Evolutionary conservation across 2,888 invertebrate species (phyloP), one percentile per base, ranked within the genome.

Genomic region (Nomada fucata): DNA sequence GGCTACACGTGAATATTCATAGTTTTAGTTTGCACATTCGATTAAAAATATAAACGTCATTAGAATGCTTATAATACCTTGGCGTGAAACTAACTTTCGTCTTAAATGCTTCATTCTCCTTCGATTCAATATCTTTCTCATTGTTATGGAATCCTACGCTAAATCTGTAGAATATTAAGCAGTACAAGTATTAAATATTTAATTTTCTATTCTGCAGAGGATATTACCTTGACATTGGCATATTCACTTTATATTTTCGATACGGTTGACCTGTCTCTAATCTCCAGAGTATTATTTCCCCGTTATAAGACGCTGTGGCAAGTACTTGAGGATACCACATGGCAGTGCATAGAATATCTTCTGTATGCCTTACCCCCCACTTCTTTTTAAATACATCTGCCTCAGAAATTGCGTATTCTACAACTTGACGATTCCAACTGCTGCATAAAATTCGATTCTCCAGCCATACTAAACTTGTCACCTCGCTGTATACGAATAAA

Each of bases 261-360:
- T 96, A 97, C 0, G 97, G 96, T 91, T 97, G 96, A 0, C 97
- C 97, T 0, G 97, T 97, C 94, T 97, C 97, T 74, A 97, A 94
- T 86, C 96, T 96, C 97, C 98, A 98, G 85, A 98, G 95, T 36
- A 97, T 94, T 65, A 98, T 94, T 93, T 97, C 97, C 0, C 98
- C 98, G 88, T 96, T 96, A 92, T 97, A 97, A 15, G 96, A 96
- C 84, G 95, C 95, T 2, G 98, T 97, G 57, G 96, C 97, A 44
- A 98, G 93, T 23, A 96, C 95, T 59, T 92, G 88, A 0, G 97
- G 96, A 26, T 95, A 86, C 84, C 96, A 95, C 1, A 95, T 95
- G 57, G 96, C 96, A 0, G 96, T 96, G 47, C 96, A 96, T 67
- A 97, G 95, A 84, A 98, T 96, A 92, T 97, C 97, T 88, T 97